Conservation (phyloP, 2,888 invertebrate genomes). For the Xestia ashworthii region DNA sequence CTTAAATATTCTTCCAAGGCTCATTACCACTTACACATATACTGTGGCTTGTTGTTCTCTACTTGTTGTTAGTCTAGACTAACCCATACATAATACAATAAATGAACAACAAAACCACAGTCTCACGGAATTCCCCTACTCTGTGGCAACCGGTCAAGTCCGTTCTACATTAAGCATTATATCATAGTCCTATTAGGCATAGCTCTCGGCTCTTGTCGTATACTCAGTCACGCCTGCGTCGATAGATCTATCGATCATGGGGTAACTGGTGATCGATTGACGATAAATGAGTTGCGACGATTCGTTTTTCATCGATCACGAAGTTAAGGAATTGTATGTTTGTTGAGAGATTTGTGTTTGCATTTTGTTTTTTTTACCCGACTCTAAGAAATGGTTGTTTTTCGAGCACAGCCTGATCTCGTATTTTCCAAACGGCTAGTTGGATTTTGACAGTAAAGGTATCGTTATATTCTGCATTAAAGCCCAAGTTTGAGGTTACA, state of each 20-base stretch:
- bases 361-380: neutral
- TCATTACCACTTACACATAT: neutral
- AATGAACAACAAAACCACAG: neutral
- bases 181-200: constrained; percentile 42
- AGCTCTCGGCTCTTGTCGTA: constrained; percentile 39
- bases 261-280: constrained; percentile 43
- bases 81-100: constrained; percentile 5
- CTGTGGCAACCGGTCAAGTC: constrained; percentile 34
- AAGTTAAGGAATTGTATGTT: constrained; percentile 17
- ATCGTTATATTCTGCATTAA: too few relatives aligned
- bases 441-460: too few relatives aligned
- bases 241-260: constrained; percentile 43
- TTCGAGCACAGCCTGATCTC: too few relatives aligned
- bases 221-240: constrained; percentile 39
- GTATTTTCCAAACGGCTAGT: too few relatives aligned
- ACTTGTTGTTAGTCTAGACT: neutral
- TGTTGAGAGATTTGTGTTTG: constrained; percentile 6
- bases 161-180: constrained; percentile 43
- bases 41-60: neutral
- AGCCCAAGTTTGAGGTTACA: too few relatives aligned
- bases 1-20: neutral
- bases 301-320: constrained; percentile 32
- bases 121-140: constrained; percentile 1
- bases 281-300: constrained; percentile 34
- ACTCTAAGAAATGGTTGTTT: too few relatives aligned